phyloP scores from a whole-genome alignment of 2,113 vertebrate genomes.

The Psilopogon haemacephalus region DNA sequence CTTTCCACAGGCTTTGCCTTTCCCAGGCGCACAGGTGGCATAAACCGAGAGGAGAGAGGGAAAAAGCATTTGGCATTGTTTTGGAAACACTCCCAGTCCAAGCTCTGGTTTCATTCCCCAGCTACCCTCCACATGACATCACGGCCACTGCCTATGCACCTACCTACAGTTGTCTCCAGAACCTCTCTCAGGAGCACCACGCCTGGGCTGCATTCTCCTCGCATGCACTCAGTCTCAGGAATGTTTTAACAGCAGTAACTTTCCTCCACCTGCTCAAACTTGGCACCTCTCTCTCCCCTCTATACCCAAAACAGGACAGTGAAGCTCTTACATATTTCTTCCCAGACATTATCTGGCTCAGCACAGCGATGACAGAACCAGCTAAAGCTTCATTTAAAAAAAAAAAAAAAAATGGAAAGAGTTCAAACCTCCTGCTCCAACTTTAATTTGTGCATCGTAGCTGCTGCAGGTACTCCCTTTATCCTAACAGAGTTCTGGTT shows the following conservation, averaged over 20 bases:
- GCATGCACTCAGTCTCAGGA: background rate
- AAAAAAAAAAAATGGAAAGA: slow-evolving; percentile 30
- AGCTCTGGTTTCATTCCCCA: slow-evolving; percentile 1
- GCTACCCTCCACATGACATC: slow-evolving; percentile 28
- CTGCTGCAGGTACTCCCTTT: slow-evolving; percentile 56
- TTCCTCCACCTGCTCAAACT: slow-evolving; percentile 23
- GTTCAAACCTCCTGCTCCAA: slow-evolving; percentile 64
- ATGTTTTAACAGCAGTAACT: background rate
- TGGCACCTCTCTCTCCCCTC: background rate
- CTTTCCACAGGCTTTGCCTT: slow-evolving; percentile 22
- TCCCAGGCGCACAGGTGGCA: slow-evolving; percentile 55
- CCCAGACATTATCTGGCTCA: slow-evolving; percentile 19
- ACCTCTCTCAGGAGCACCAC: background rate
- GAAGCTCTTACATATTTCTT: background rate
- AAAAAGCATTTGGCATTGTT: background rate
- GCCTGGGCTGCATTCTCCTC: background rate
- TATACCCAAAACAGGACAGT: background rate
- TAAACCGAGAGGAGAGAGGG: slow-evolving; percentile 17
- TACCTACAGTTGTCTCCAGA: background rate
- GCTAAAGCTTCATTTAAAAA: slow-evolving; percentile 56
- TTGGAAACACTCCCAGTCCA: slow-evolving; percentile 39
- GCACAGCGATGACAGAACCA: background rate
- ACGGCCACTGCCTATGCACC: background rate
- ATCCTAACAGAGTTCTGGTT: slow-evolving; percentile 54
- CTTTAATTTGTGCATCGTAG: slow-evolving; percentile 25